phyloP scores from a whole-genome alignment of 2,113 vertebrate species.

The Hyaena hyaena region DNA sequence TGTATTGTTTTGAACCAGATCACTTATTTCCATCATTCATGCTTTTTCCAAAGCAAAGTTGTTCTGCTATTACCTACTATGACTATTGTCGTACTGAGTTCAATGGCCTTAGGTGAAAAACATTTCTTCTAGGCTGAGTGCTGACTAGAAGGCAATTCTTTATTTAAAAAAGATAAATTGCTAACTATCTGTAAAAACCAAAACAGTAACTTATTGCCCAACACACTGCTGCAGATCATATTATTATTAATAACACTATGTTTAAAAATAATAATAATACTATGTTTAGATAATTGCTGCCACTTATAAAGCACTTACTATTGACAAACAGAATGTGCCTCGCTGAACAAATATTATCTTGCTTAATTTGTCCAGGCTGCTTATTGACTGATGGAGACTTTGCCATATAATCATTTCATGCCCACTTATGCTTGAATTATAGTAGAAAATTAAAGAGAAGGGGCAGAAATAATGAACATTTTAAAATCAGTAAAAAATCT shows the following conservation, averaged over 20 bases:
- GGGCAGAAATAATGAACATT: not conserved
- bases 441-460: not conserved
- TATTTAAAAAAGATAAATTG: not conserved
- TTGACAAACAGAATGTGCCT: not conserved
- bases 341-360: not conserved
- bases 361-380: constrained; percentile 2
- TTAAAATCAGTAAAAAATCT: not conserved
- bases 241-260: not conserved
- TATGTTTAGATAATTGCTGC: not conserved
- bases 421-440: not conserved
- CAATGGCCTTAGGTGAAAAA: not conserved
- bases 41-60: not conserved
- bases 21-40: not conserved
- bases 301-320: constrained; percentile 21
- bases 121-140: not conserved
- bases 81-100: not conserved
- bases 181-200: not conserved
- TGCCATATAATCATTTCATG: not conserved
- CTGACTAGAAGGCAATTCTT: not conserved
- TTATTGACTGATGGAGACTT: not conserved
- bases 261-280: not conserved
- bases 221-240: not conserved
- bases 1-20: not conserved
- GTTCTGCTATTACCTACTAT: not conserved
- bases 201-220: not conserved